Evolutionary conservation across 2,113 vertebrate genomes (phyloP).

Genomic region (Thamnaconus septentrionalis): DNA sequence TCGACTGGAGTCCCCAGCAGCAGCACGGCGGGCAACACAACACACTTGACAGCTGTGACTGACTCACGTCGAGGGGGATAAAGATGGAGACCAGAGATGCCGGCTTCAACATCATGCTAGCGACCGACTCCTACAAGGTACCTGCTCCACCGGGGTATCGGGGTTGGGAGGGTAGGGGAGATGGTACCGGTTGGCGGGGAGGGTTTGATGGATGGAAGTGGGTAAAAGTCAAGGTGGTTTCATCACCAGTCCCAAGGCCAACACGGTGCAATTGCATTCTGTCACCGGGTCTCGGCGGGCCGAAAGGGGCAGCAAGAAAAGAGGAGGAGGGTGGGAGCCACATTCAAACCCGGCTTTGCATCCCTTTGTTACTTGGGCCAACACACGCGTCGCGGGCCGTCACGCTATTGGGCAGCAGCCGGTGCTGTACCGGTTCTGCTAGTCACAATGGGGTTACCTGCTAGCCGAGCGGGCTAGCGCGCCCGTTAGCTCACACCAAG

Average conservation of each 20-base stretch:
- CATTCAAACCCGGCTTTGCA: not conserved
- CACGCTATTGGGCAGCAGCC: not conserved
- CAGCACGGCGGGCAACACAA: conserved; percentile 55
- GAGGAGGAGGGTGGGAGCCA: conserved; percentile 33
- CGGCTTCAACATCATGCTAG: conserved; percentile 89
- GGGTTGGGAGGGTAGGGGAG: not conserved
- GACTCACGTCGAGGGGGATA: conserved; percentile 63
- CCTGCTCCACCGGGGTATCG: not conserved
- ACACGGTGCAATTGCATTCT: conserved; percentile 33
- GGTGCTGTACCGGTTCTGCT: conserved; percentile 11
- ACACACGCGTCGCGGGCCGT: too few species aligned
- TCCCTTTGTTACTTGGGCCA: too few species aligned
- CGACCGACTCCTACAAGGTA: conserved; percentile 97
- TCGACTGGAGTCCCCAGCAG: conserved; percentile 57
- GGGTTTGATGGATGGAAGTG: conserved; percentile 23
- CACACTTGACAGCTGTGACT: conserved; percentile 70
- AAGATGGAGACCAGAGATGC: conserved; percentile 87
- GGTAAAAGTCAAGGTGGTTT: conserved; percentile 71
- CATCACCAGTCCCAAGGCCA: conserved; percentile 72
- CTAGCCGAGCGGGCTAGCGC: conserved; percentile 42
- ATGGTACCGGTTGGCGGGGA: not conserved
- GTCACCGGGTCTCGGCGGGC: conserved; percentile 54
- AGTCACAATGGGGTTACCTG: conserved; percentile 3
- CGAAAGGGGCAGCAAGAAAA: conserved; percentile 20
- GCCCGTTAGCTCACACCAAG: conserved; percentile 25